Evolutionary conservation across 2,797 vertebrate species (phyloP), one percentile per base, ranked within the genome.

Genomic region (Buphagus erythrorhynchus): DNA sequence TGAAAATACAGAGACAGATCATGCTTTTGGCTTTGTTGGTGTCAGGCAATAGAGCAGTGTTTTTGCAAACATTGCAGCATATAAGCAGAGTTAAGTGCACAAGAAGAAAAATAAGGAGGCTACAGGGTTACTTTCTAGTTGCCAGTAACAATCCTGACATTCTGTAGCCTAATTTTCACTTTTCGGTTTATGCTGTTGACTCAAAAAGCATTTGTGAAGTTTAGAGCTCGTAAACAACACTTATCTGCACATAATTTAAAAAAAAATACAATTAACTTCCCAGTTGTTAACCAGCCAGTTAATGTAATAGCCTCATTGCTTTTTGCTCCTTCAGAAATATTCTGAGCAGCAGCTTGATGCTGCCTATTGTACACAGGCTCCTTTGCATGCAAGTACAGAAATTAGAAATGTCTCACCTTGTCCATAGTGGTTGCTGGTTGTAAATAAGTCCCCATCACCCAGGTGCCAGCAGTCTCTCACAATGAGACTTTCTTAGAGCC

Each of bases 121-220:
- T 51, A 21, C 24, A 20, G 26, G 2, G 6, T 58, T 90, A 59
- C 31, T 75, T 94, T 43, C 31, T 36, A 51, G 66, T 24, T 80
- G 55, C 45, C 33, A 43, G 33, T 74, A 77, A 59, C 17, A 52
- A 63, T 13, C 36, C 9, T 80, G 58, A 82, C 12, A 48, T 66
- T 75, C 33, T 55, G 16, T 46, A 72, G 51, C 26, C 13, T 57
- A 36, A 40, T 66, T 66, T 42, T 46, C 86, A 51, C 26, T 36
- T 54, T 61, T 51, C 4, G 1, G 2, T 77, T 87, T 67, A 61
- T 17, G 17, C n/a, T 54, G 9, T 57, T 91, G 9, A 26, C 61
- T 78, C 59, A 52, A 33, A 85, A 85, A 90, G 16, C 8, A 22
- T 62, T 88, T 93, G 62, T 80, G 40, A 90, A 28, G 33, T 90